Evolutionary conservation across 2,797 vertebrate species (phyloP).

Genomic region (Periparus ater): DNA sequence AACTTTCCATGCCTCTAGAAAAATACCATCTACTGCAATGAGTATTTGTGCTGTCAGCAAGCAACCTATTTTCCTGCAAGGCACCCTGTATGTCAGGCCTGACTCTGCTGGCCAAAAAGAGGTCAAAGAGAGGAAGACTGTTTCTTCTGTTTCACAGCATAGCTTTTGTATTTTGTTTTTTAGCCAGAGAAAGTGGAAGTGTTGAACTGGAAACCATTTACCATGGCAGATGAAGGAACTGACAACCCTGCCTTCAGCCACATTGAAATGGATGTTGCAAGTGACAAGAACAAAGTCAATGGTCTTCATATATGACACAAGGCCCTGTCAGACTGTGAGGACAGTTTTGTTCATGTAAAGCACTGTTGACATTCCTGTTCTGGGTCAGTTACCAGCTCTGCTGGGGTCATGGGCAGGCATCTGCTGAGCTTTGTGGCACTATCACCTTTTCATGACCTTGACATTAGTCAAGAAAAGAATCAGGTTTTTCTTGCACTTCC

Average conservation of each 20-base stretch:
- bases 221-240: constrained; percentile 71
- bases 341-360: background rate
- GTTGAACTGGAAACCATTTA: constrained; percentile 66
- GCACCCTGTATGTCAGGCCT: background rate
- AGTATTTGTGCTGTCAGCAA: background rate
- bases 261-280: constrained; percentile 78
- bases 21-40: background rate
- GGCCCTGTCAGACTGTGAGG: background rate
- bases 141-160: background rate
- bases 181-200: constrained; percentile 65
- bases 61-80: background rate
- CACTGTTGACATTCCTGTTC: background rate
- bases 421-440: background rate
- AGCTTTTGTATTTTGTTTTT: constrained; percentile 43
- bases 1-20: constrained; percentile 3
- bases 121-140: background rate
- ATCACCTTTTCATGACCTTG: background rate
- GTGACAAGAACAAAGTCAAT: constrained; percentile 55
- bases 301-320: constrained; percentile 49
- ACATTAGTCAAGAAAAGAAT: constrained; percentile 18
- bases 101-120: background rate
- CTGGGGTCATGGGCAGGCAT: background rate
- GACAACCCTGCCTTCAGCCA: constrained; percentile 84
- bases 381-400: background rate
- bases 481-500: background rate